Evolutionary conservation across 2,888 invertebrate species (phyloP), one percentile per base, ranked within the genome.

Genomic region (Amphiduros pacificus): DNA sequence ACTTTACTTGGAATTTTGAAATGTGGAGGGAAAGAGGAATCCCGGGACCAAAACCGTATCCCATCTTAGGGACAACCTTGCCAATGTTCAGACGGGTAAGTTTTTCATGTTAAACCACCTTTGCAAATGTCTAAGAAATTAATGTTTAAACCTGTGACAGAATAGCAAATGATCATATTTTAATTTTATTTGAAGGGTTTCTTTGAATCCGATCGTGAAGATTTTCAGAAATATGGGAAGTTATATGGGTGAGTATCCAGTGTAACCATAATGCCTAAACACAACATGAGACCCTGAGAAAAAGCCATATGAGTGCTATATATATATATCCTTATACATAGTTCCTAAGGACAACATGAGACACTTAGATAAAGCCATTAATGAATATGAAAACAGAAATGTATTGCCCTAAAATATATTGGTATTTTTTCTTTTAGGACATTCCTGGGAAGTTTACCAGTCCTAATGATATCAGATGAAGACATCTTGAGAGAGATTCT

Each of bases 21-120:
- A 55, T 29, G 24, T 56, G 50, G 29, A 61, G 50, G 24, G 49
- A 61, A 17, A 32, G 28, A 11, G 61, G 61, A 27, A 61, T 61
- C 29, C 50, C 55, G 17, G 61, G 61, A 36, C 56, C 56, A 9
- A 48, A 49, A 27, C 56, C 61, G 1, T 56, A 56, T 27, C 61
- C 61, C 31, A 28, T 61, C 24, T 28, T 61, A 24, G 61, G 61
- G 11, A 61, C 56, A 9, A 14, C 24, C 20, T 28, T 24, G 1
- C n/a, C 55, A 26, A 44, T 55, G 6, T 9, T 55, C 22, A 55
- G n/a, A 26, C 26, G 27, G 41, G 55, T 55, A 55, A 40, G 2
- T 31, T 55, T n/a, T n/a, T n/a, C n/a, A n/a, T n/a, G n/a, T n/a
- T n/a, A n/a, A n/a, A n/a, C n/a, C n/a, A n/a, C n/a, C n/a, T n/a